Evolutionary conservation across 1,140 invertebrate genomes (phyloP).

Genomic region (Calliopsis andreniformis): DNA sequence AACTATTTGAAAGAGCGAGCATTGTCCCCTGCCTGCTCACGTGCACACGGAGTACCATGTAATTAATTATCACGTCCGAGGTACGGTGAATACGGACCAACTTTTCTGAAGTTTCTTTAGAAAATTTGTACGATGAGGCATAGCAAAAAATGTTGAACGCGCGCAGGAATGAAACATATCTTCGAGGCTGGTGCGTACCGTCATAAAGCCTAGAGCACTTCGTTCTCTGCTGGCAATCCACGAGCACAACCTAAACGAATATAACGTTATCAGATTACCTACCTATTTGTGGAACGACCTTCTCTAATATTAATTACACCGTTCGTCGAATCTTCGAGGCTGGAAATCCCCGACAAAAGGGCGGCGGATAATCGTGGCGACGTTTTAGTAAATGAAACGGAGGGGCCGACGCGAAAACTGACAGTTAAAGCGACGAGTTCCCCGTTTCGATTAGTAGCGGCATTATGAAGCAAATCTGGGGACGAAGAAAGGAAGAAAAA

Average conservation of each 20-base stretch:
- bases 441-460: slow-evolving; percentile 40
- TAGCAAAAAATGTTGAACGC: too few relatives aligned
- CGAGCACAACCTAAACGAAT: neutral
- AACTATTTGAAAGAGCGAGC: neutral
- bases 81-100: too few relatives aligned
- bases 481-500: slow-evolving; percentile 42
- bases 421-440: slow-evolving; percentile 38
- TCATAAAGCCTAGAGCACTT: too few relatives aligned
- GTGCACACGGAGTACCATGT: too few relatives aligned
- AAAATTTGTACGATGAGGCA: too few relatives aligned
- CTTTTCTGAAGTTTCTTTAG: too few relatives aligned
- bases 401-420: slow-evolving; percentile 17
- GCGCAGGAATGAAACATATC: too few relatives aligned
- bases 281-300: neutral
- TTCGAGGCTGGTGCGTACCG: too few relatives aligned
- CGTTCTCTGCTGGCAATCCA: neutral
- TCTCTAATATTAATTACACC: slow-evolving; percentile 23
- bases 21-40: neutral
- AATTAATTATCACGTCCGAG: neutral
- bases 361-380: slow-evolving; percentile 18
- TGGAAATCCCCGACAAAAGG: neutral
- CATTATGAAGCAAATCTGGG: slow-evolving; percentile 29
- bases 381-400: slow-evolving; percentile 39
- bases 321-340: neutral
- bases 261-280: neutral